phyloP scores from a whole-genome alignment of 2,797 vertebrate genomes.

The Liparis tanakae region DNA sequence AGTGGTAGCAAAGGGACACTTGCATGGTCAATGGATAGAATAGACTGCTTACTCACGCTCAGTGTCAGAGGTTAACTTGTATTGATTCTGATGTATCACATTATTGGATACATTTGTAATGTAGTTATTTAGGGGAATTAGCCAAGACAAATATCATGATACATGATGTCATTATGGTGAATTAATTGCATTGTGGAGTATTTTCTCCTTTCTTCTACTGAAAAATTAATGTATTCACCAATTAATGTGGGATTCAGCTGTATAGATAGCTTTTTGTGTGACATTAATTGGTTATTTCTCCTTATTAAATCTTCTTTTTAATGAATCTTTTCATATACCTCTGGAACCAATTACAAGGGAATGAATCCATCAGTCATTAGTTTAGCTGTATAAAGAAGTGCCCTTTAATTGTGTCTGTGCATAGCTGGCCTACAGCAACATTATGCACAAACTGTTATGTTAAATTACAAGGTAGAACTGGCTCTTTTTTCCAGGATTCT shows the following conservation, averaged over 20 bases:
- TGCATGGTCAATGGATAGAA: not conserved
- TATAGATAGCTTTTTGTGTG: constrained; percentile 52
- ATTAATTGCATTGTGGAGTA: not conserved
- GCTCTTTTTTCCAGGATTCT: constrained; percentile 1
- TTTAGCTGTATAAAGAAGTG: constrained; percentile 53
- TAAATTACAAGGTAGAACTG: constrained; percentile 18
- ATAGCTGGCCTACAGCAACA: constrained; percentile 27
- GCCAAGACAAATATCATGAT: not conserved
- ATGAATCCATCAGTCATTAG: constrained; percentile 58
- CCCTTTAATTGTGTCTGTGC: constrained; percentile 55
- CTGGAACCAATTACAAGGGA: constrained; percentile 65
- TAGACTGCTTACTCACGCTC: not conserved
- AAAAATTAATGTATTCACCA: constrained; percentile 34
- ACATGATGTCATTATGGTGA: not conserved
- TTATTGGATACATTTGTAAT: not conserved
- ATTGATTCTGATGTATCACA: constrained; percentile 16
- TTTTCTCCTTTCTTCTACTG: constrained; percentile 15
- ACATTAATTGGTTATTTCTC: constrained; percentile 50
- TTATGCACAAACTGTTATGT: constrained; percentile 11
- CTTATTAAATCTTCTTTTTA: constrained; percentile 67
- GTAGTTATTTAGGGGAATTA: not conserved
- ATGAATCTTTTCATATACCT: constrained; percentile 62
- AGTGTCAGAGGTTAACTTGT: not conserved
- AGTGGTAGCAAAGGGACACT: not conserved
- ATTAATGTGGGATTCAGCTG: not conserved